Conservation (phyloP, 2,113 vertebrate species). For the Clarias magur region DNA sequence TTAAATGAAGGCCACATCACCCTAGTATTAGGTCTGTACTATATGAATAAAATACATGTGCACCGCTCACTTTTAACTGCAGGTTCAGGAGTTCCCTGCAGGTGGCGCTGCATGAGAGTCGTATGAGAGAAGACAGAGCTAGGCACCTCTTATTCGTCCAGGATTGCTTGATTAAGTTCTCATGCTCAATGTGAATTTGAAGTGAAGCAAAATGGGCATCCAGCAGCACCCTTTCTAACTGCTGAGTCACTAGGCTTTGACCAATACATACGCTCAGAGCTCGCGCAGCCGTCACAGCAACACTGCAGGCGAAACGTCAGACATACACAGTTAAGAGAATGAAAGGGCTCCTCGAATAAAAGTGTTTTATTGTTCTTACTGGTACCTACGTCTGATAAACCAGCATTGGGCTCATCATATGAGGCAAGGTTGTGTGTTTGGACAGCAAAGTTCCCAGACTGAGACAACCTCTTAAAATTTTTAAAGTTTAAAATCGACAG, state of each 20-base stretch:
- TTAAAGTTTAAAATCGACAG: conserved; percentile 60
- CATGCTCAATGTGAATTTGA: conserved; percentile 63
- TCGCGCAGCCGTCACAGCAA: conserved; percentile 63
- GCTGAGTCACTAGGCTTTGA: conserved; percentile 60
- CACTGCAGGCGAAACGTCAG: conserved; percentile 49
- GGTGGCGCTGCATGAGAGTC: conserved; percentile 59
- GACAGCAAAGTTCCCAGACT: conserved; percentile 63
- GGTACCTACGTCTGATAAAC: conserved; percentile 67
- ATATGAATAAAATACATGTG: not conserved
- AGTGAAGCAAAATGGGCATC: conserved; percentile 69
- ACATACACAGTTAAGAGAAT: not conserved
- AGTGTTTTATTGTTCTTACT: not conserved
- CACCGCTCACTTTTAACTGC: conserved; percentile 56
- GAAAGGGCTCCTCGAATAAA: no score
- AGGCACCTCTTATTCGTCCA: conserved; percentile 62
- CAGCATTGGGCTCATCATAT: conserved; percentile 59
- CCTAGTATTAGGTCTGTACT: not conserved
- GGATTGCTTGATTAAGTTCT: conserved; percentile 48
- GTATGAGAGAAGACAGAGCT: conserved; percentile 53
- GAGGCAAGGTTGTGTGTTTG: conserved; percentile 43
- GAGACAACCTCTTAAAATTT: conserved; percentile 66
- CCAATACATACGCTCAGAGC: conserved; percentile 68
- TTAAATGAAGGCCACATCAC: not conserved
- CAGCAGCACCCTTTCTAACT: conserved; percentile 71
- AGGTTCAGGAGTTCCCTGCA: conserved; percentile 60